These are phyloP conservation scores for Poeciliopsis turrubarensis DNA, from an alignment of 2,113 vertebrate genomes.

Conservation along the genomic window DNA sequence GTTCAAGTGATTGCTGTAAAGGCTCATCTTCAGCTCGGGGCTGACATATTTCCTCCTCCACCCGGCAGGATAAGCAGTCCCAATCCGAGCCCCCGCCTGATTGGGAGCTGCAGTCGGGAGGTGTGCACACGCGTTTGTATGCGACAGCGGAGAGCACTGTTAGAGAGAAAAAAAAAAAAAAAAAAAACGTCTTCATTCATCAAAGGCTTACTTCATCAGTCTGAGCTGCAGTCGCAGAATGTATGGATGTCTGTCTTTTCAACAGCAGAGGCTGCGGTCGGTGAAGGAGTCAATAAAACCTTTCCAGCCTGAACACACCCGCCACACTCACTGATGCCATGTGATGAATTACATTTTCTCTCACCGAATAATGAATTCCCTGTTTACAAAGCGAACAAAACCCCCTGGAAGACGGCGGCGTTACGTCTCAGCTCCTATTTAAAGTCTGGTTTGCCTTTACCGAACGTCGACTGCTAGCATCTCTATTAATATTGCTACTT, in stretches of 20 bases:
- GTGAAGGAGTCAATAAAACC: constrained; percentile 7
- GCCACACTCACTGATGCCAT: neutral
- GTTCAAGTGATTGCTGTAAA: constrained; percentile 75
- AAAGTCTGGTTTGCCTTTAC: neutral
- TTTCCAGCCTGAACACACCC: constrained; percentile 3
- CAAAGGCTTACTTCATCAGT: constrained; percentile 29
- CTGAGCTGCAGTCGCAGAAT: constrained; percentile 32
- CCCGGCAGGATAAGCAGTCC: constrained; percentile 70
- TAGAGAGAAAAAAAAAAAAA: constrained; percentile 6
- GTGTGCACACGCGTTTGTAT: constrained; percentile 7
- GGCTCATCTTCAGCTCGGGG: constrained; percentile 58
- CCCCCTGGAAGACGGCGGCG: neutral
- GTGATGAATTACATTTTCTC: constrained; percentile 23
- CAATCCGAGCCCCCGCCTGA: constrained; percentile 42
- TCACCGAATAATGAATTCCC: constrained; percentile 7
- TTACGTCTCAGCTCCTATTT: neutral
- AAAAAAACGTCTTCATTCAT: constrained; percentile 17
- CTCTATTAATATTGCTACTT: neutral
- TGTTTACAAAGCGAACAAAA: constrained; percentile 1
- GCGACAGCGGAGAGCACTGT: constrained; percentile 11
- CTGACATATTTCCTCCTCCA: constrained; percentile 72
- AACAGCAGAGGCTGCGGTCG: neutral
- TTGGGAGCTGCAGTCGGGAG: constrained; percentile 45
- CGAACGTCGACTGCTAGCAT: neutral
- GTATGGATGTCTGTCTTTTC: constrained; percentile 36